Percentiles rank a stretch among this genome's conserved stretches.
Evolutionary conservation across 1,140 invertebrate species (phyloP).

Genomic region (Ceratitis capitata): DNA sequence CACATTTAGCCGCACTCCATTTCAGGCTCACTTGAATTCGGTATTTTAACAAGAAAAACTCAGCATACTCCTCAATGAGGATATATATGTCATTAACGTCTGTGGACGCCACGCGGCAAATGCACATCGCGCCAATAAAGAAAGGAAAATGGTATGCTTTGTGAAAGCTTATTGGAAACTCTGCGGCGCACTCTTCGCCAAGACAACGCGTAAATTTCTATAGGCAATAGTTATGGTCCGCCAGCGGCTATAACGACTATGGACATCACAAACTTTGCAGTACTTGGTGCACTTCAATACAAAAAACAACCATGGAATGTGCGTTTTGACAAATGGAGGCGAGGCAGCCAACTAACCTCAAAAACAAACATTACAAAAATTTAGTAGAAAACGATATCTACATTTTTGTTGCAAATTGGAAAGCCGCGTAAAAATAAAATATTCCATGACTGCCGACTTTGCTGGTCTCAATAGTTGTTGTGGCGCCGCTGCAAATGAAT

Average conservation of each 20-base stretch:
- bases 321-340: neutral
- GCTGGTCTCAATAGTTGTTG: too few relatives aligned
- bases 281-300: neutral
- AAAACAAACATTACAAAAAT: neutral
- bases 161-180: neutral
- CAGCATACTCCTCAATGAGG: neutral
- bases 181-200: too few relatives aligned
- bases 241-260: neutral
- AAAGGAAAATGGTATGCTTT: neutral
- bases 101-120: neutral
- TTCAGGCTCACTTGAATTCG: neutral
- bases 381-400: neutral
- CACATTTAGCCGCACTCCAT: neutral
- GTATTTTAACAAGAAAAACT: neutral
- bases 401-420: neutral
- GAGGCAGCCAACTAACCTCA: neutral
- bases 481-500: neutral
- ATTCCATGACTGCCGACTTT: neutral
- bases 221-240: neutral
- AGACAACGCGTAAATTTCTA: neutral
- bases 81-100: neutral
- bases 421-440: neutral
- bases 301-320: neutral
- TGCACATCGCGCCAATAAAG: neutral
- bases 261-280: neutral